Conservation (phyloP, 1,140 invertebrate species). For the Scaptodrosophila lebanonensis region DNA sequence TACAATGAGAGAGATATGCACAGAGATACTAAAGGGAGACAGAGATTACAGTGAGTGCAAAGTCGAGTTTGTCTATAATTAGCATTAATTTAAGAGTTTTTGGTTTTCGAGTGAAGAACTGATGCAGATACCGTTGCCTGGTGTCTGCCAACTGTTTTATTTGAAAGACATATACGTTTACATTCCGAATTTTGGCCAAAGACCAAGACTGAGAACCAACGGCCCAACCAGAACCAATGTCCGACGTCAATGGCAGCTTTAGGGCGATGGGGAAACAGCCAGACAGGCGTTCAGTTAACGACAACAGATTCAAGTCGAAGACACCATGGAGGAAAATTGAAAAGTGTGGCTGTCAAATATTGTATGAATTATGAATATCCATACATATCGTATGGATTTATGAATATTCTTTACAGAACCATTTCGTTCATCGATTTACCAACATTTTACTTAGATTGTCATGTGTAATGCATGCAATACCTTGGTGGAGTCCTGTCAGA, state of each 20-base stretch:
- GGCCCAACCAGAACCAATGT: too few species aligned
- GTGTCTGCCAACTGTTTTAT: constrained; percentile 27
- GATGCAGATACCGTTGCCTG: constrained; percentile 26
- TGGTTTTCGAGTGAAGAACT: constrained; percentile 39
- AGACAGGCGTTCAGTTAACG: background rate
- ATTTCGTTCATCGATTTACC: too few species aligned
- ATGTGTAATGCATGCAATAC: too few species aligned
- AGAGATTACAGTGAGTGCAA: background rate
- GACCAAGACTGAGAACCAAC: background rate
- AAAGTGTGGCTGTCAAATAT: too few species aligned
- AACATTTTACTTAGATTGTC: too few species aligned
- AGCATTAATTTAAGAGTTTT: constrained; percentile 66
- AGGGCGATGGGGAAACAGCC: too few species aligned
- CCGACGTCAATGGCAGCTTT: constrained; percentile 28
- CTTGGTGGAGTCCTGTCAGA: too few species aligned
- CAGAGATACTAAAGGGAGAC: background rate
- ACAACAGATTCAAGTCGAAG: constrained; percentile 3
- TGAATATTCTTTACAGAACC: too few species aligned
- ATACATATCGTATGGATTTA: too few species aligned
- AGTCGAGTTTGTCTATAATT: constrained; percentile 54
- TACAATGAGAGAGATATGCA: background rate
- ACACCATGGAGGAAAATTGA: constrained; percentile 23
- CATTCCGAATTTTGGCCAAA: constrained; percentile 14
- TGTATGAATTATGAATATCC: too few species aligned
- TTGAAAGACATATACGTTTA: constrained; percentile 35